Evolutionary conservation across 2,113 vertebrate genomes (phyloP), one percentile per base, ranked within the genome.

Genomic region (Tupaia tana): DNA sequence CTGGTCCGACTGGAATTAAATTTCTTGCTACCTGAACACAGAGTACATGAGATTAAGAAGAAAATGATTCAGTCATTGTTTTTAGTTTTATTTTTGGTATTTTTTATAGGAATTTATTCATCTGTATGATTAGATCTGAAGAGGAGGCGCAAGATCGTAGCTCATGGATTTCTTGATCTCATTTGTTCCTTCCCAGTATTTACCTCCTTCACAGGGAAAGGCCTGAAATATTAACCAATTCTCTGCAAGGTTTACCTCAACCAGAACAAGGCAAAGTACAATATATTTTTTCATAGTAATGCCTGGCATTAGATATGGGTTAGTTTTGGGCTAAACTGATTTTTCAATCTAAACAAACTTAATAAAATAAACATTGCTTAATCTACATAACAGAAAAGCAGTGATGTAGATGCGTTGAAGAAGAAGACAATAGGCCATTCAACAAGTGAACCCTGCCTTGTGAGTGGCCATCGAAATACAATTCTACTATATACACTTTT

Each of bases 21-120:
- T 98, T 98, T 98, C 98, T 97, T 98, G 98, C 98, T 98, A 96
- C 94, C 74, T 98, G 98, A 98, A 98, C 98, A 98, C 97, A 95
- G 97, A 98, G 96, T 98, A 97, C 96, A 98, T 97, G 98, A 98
- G 98, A 98, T 98, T 98, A 5, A 1, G 93, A 97, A 98, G 98
- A 98, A 98, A 98, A 96, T 86, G 97, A 98, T 97, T 97, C 96
- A 98, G 97, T 96, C 98, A 96, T 97, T 98, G 97, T 98, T 98
- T 98, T 86, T 97, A 94, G 90, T 93, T 96, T 97, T 96, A 90
- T 59, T 98, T 97, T 97, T 67, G 86, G 59, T 98, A 34, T 31
- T 97, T 98, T 94, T 98, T 95, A 92, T 95, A 86, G 94, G 95
- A 97, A 81, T 98, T 97, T 98, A 97, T 98, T 97, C 96, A 97